Conservation (phyloP, 2,113 vertebrate species). For the Cyprinodon tularosa region DNA sequence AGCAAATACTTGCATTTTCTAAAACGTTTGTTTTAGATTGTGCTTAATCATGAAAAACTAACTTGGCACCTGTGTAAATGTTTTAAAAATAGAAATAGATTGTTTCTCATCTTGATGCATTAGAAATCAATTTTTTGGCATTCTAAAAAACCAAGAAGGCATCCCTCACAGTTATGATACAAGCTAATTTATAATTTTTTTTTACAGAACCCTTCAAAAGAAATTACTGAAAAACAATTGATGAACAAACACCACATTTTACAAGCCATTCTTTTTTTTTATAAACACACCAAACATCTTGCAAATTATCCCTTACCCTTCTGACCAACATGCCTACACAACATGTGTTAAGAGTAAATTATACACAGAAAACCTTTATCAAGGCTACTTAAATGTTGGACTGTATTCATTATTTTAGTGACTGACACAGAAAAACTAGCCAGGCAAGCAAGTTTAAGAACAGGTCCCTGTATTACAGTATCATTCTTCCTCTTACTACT, state of each 20-base stretch:
- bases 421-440: not conserved
- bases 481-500: constrained; percentile 48
- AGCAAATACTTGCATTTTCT: not conserved
- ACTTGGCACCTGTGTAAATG: not conserved
- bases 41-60: not conserved
- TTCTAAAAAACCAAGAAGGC: not conserved
- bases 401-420: not conserved
- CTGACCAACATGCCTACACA: not conserved
- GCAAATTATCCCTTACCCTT: not conserved
- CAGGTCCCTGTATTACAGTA: constrained; percentile 25
- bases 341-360: not conserved
- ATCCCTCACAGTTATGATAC: not conserved
- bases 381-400: not conserved
- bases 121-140: not conserved
- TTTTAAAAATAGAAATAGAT: not conserved
- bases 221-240: too few species aligned
- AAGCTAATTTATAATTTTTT: not conserved
- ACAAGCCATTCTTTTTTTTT: too few species aligned
- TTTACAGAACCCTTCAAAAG: not conserved
- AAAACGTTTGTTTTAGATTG: not conserved
- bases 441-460: constrained; percentile 19
- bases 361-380: not conserved
- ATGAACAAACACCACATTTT: too few species aligned
- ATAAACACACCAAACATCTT: not conserved
- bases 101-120: not conserved